Conservation (phyloP, 2,888 invertebrate species). For the Chrysodeixis includens region DNA sequence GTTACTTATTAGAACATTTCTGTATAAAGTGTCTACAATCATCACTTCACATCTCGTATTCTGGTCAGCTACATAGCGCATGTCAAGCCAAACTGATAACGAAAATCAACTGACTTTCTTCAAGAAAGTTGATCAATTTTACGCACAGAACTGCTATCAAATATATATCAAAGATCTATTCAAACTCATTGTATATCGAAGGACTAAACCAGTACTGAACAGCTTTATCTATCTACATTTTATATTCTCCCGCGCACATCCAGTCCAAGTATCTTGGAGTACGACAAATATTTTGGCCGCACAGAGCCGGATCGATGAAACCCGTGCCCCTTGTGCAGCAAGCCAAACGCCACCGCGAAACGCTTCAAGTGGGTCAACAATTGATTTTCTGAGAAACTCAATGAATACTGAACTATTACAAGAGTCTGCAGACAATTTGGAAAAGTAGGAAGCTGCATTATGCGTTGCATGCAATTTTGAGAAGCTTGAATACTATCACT, state of each 20-base stretch:
- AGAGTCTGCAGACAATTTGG: neutral
- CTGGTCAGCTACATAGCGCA: no score
- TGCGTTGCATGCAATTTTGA: neutral
- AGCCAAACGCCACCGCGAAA: neutral
- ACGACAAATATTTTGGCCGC: constrained; percentile 5
- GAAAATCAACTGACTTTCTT: no score
- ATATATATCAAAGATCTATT: no score
- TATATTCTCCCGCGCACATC: neutral
- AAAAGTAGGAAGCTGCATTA: neutral
- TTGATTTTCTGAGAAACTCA: neutral
- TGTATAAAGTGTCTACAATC: no score
- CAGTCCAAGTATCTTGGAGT: neutral
- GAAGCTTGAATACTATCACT: neutral
- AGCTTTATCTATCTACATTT: no score
- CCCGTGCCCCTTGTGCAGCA: neutral
- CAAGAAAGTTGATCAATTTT: no score
- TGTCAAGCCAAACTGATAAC: no score
- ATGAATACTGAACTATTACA: neutral
- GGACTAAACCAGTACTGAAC: no score
- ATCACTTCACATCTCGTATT: no score
- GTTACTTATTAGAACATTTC: no score
- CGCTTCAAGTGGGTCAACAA: constrained; percentile 5
- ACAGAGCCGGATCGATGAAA: constrained; percentile 5
- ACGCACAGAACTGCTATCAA: no score
- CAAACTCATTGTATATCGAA: no score